Evolutionary conservation across 2,888 invertebrate species (phyloP).

Genomic region (Morpho achilles): DNA sequence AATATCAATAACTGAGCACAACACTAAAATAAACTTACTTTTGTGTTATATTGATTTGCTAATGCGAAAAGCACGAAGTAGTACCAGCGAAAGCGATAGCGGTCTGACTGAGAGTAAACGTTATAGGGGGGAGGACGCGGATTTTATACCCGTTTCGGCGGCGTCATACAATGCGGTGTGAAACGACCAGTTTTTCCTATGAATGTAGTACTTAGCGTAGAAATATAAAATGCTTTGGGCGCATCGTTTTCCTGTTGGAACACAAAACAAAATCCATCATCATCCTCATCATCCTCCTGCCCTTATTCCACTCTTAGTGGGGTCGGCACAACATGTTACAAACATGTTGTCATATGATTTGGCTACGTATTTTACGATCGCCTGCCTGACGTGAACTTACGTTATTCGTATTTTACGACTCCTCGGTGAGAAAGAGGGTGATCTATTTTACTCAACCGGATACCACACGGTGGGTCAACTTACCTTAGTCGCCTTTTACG

Average conservation of each 20-base stretch:
- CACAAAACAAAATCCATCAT: too few species aligned
- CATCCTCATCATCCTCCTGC: too few species aligned
- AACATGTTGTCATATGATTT: too few species aligned
- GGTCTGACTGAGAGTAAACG: constrained; percentile 42
- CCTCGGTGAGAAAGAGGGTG: too few species aligned
- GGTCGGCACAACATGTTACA: too few species aligned
- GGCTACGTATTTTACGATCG: too few species aligned
- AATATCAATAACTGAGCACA: constrained; percentile 6
- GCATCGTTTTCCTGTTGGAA: background rate
- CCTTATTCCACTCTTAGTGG: too few species aligned
- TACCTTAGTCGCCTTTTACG: too few species aligned
- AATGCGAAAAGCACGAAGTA: constrained; percentile 32
- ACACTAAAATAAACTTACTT: constrained; percentile 43
- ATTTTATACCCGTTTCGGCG: constrained; percentile 42
- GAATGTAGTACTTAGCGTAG: constrained; percentile 4
- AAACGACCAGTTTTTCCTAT: constrained; percentile 31
- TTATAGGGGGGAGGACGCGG: constrained; percentile 46
- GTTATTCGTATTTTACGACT: too few species aligned
- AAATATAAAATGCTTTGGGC: background rate
- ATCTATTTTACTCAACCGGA: too few species aligned
- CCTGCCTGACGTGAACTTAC: too few species aligned
- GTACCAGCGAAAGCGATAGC: constrained; percentile 36
- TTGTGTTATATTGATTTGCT: constrained; percentile 31
- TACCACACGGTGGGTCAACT: too few species aligned
- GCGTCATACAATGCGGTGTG: background rate